These are phyloP conservation scores for Megaceryle maxima DNA, from an alignment of 2,113 vertebrate species.

Conservation along the genomic window DNA sequence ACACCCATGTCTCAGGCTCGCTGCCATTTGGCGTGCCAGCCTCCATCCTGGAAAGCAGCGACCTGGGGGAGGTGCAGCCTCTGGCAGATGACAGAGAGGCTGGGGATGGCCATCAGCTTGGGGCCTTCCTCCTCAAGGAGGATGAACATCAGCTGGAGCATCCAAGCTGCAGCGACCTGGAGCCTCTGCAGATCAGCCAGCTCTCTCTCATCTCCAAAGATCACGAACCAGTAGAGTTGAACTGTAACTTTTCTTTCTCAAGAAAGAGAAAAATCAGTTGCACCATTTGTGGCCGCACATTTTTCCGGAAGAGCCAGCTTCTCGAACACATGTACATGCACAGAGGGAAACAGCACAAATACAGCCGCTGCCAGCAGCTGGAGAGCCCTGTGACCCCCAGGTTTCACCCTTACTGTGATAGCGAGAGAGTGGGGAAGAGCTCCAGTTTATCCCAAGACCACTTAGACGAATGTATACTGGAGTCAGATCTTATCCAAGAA, in stretches of 20 bases:
- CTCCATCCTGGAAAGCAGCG: slow-evolving; percentile 81
- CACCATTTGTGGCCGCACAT: slow-evolving; percentile 87
- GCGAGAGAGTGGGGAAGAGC: slow-evolving; percentile 65
- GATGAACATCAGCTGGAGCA: slow-evolving; percentile 69
- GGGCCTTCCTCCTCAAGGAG: slow-evolving; percentile 72
- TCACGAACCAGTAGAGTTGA: slow-evolving; percentile 83
- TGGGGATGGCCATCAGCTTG: slow-evolving; percentile 55
- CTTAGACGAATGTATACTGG: slow-evolving; percentile 85
- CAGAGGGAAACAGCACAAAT: slow-evolving; percentile 85
- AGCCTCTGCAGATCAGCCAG: slow-evolving; percentile 85
- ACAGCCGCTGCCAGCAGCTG: slow-evolving; percentile 83
- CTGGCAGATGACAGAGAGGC: slow-evolving; percentile 69
- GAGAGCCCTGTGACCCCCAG: slow-evolving; percentile 79
- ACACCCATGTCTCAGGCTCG: slow-evolving; percentile 84
- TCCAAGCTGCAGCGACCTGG: slow-evolving; percentile 71
- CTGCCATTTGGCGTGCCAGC: slow-evolving; percentile 79
- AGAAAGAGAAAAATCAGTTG: slow-evolving; percentile 92
- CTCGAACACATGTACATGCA: slow-evolving; percentile 95
- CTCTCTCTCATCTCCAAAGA: slow-evolving; percentile 83
- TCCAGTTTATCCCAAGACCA: slow-evolving; percentile 81
- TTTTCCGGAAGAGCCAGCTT: slow-evolving; percentile 89
- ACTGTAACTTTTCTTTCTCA: slow-evolving; percentile 84
- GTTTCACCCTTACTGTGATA: slow-evolving; percentile 80
- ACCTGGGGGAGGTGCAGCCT: slow-evolving; percentile 79
- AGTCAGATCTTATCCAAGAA: slow-evolving; percentile 88